These are phyloP conservation scores for Osedax fenrisi DNA, from an alignment of 2,888 invertebrate species.

Conservation along the genomic window DNA sequence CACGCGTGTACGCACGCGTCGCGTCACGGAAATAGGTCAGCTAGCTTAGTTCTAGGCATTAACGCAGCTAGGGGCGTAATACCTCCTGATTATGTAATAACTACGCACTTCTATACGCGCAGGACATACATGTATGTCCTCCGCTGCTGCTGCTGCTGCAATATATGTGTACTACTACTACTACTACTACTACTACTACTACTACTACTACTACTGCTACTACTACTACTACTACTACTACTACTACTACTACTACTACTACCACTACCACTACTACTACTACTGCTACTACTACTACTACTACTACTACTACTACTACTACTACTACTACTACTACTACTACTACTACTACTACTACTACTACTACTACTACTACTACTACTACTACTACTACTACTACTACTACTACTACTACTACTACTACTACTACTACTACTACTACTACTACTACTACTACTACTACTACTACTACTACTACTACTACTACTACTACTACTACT, in stretches of 20 bases:
- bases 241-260: not conserved
- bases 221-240: not conserved
- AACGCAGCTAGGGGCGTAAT: too few relatives aligned
- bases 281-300: not conserved
- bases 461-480: conserved; percentile 2
- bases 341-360: not conserved
- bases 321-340: not conserved
- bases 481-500: not conserved
- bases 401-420: not conserved
- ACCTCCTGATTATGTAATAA: too few relatives aligned
- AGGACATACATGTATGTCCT: too few relatives aligned
- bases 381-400: not conserved
- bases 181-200: not conserved
- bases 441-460: conserved; percentile 2
- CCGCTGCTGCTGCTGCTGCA: not conserved
- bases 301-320: not conserved
- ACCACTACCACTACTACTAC: not conserved
- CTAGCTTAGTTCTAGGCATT: too few relatives aligned
- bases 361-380: not conserved
- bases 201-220: conserved; percentile 2
- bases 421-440: conserved; percentile 2
- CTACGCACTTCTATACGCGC: too few relatives aligned
- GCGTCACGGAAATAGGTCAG: too few relatives aligned
- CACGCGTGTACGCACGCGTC: too few relatives aligned
- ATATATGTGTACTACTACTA: not conserved